Conservation (phyloP, 2,888 invertebrate genomes). For the Cistogaster globosa region DNA sequence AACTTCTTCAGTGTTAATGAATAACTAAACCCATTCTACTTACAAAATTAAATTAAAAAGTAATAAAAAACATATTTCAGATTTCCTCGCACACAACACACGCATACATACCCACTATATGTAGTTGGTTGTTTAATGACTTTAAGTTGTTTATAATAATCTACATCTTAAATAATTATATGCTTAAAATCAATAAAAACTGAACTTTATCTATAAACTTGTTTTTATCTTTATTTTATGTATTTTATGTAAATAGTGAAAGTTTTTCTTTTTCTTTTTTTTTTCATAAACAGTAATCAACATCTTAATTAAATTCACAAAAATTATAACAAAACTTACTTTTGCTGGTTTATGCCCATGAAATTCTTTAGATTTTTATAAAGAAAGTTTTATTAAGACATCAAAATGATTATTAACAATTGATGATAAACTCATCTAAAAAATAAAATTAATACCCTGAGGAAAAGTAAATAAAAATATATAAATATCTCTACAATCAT, state of each 20-base stretch:
- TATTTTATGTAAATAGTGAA: conserved; percentile 32
- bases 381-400: conserved; percentile 33
- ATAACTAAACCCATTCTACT: too few relatives aligned
- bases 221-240: conserved; percentile 37
- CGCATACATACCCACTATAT: not conserved
- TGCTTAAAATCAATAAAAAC: conserved; percentile 11
- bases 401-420: conserved; percentile 53
- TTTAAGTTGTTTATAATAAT: not conserved
- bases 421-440: conserved; percentile 36
- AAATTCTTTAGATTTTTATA: conserved; percentile 16
- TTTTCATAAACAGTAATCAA: not conserved
- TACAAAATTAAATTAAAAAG: too few relatives aligned
- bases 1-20: too few relatives aligned
- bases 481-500: not conserved
- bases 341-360: conserved; percentile 6
- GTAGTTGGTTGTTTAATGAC: too few relatives aligned
- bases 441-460: conserved; percentile 1
- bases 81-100: not conserved
- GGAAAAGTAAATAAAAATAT: not conserved
- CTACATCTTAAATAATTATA: not conserved
- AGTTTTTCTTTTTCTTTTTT: not conserved
- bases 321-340: not conserved
- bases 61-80: too few relatives aligned
- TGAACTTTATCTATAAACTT: conserved; percentile 38
- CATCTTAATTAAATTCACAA: conserved; percentile 17